Base-by-base conservation (phyloP, 2,113 vertebrate genomes). In the Onychostoma macrolepis region DNA sequence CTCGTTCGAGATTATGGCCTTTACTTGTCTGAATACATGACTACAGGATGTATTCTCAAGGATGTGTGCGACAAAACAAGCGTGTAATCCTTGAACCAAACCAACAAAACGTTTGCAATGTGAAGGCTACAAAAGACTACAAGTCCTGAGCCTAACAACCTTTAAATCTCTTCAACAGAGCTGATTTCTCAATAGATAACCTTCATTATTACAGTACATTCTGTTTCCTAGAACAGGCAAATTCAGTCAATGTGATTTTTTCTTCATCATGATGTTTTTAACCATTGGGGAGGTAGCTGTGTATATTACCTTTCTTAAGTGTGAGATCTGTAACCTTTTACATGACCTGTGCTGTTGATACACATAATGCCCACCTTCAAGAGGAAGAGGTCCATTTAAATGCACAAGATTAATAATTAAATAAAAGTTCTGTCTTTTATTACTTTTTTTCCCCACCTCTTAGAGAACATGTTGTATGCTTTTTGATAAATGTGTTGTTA, bases 31-130 rank as follows among this genome's bases (percentile, higher is more conserved):
- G 12, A 72, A 72, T 45, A 15, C 26, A 65, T 48, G n/a, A 21
- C 63, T 71, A 30, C 6, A 71, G 43, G 65, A 36, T 28, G n/a
- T 71, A 69, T 83, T 74, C 21, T 53, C 30, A 84, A 58, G 82
- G 82, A 74, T 72, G 24, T 45, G 13, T 76, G 12, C 12, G 6
- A 65, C 30, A 24, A 85, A 61, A 63, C 11, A 36, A 36, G n/a
- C 7, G 36, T 43, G 11, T 30, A 26, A 21, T 75, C 48, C 10
- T 78, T 36, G 26, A 78, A 61, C 41, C 56, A 78, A 33, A 24
- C 10, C 0, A 1, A 78, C 50, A 2, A 78, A 65, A 38, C 15
- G 8, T 65, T 78, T 78, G 28, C 26, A 65, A 67, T 65, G 15
- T 0, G 11, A 30, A 77, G 33, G 12, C 24, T 85, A 12, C 15